Conservation (phyloP, 2,888 invertebrate genomes). For the Eledona agricola region DNA sequence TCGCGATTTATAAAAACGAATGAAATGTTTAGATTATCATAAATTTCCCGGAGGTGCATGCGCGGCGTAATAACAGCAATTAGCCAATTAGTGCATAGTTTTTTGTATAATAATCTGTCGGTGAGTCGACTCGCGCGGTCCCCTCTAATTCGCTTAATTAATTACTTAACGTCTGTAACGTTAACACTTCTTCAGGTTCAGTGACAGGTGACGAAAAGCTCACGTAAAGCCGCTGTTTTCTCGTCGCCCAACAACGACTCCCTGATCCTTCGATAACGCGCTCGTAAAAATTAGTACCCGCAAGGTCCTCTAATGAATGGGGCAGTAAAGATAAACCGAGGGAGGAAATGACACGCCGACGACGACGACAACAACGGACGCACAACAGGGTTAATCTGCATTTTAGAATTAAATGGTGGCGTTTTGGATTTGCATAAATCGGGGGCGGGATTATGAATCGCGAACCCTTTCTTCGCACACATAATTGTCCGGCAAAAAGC, state of each 20-base stretch:
- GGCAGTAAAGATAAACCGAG: constrained; percentile 30
- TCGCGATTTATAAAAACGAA: constrained; percentile 10
- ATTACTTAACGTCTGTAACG: constrained; percentile 32
- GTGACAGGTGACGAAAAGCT: constrained; percentile 48
- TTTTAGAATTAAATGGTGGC: constrained; percentile 32
- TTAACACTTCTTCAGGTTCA: constrained; percentile 31
- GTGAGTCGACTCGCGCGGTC: constrained; percentile 20
- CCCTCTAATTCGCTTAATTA: constrained; percentile 32
- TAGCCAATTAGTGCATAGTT: constrained; percentile 26
- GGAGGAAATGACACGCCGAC: constrained; percentile 33
- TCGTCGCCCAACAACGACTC: constrained; percentile 41
- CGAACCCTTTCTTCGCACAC: constrained; percentile 23
- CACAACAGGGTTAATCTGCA: constrained; percentile 34
- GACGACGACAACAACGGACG: constrained; percentile 30
- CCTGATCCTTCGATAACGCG: constrained; percentile 36
- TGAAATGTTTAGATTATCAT: constrained; percentile 26
- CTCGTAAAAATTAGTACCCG: constrained; percentile 38
- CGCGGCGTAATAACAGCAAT: constrained; percentile 22
- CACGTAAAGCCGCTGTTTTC: constrained; percentile 46
- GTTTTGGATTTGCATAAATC: constrained; percentile 32
- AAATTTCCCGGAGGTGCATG: constrained; percentile 14
- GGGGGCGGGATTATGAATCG: constrained; percentile 19
- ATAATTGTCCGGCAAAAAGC: no score
- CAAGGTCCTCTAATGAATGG: constrained; percentile 37
- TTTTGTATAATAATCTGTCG: constrained; percentile 28